These are phyloP conservation scores for Paedocypris micromegethes DNA, from an alignment of 2,797 vertebrate genomes.

Conservation along the genomic window DNA sequence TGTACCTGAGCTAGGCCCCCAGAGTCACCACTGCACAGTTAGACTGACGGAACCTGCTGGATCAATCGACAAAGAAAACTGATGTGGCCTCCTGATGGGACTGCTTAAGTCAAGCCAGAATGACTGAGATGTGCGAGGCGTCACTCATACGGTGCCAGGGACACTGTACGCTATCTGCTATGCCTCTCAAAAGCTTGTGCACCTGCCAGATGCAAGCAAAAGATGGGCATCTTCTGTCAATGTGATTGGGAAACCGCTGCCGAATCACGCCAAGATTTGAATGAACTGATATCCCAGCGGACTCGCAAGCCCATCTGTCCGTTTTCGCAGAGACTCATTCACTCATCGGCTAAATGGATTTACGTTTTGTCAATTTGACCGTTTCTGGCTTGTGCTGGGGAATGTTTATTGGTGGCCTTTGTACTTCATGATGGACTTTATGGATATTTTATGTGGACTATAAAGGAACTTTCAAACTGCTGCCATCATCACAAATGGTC, in stretches of 20 bases:
- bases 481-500: too few relatives aligned
- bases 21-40: slow-evolving; percentile 59
- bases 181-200: slow-evolving; percentile 13
- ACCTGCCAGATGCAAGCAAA: slow-evolving; percentile 16
- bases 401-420: too few relatives aligned
- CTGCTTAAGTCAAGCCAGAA: slow-evolving; percentile 46
- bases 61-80: slow-evolving; percentile 41
- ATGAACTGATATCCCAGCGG: slow-evolving; percentile 21
- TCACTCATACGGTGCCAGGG: slow-evolving; percentile 49
- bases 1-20: slow-evolving; percentile 71
- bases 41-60: slow-evolving; percentile 48
- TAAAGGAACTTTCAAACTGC: too few relatives aligned
- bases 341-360: slow-evolving; percentile 1
- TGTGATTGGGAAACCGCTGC: slow-evolving; percentile 22
- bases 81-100: slow-evolving; percentile 52
- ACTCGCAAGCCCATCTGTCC: slow-evolving; percentile 7
- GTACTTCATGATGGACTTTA: too few relatives aligned
- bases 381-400: too few relatives aligned
- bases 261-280: slow-evolving; percentile 41
- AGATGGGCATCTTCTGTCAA: slow-evolving; percentile 26
- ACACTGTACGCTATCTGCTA: slow-evolving; percentile 16
- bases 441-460: too few relatives aligned
- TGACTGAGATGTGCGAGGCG: slow-evolving; percentile 33
- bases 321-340: slow-evolving; percentile 8
- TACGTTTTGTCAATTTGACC: neutral